Base-by-base conservation (phyloP, 1,140 invertebrate species). In the Aphelenchoides besseyi region DNA sequence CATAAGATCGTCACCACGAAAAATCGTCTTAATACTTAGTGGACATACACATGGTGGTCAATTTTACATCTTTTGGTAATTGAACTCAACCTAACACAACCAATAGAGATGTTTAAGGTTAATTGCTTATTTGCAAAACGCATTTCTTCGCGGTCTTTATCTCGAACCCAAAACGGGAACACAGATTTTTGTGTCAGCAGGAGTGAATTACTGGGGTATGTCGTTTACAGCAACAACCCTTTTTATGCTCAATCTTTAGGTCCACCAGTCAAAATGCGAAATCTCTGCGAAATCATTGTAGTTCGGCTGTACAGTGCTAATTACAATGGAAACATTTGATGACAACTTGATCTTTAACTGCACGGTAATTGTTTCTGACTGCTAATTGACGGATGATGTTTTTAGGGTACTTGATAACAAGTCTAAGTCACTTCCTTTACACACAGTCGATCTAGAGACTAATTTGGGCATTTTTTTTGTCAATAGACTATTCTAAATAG, bases 161-260 rank as follows among this genome's bases (percentile, higher is more conserved):
- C 16, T 3, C 18, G 68, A 74, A 26, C 8, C 36, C 18, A 12
- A 41, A 36, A 32, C 48, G 2, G 74, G 68, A n/a, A 72, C 73
- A 1, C 73, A 74, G 32, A 53, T 74, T n/a, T 74, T 36, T 57
- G 73, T 74, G 12, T 76, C 73, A n/a, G 33, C 73, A n/a, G 73
- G 73, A 18, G 73, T 74, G 3, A 74, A 74, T 48, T 74, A 74
- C 36, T 74, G 73, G 73, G 73, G 73, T 1, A 23, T 48, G 41
- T 48, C 41, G 12, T 48, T 48, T 48, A 48, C 41, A 12, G 41
- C 41, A 16, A 16, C 41, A 48, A 16, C 41, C 12, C 23, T 48
- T 23, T 16, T 48, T 48, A 23, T 48, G 41, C 12, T 48, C 41
- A 48, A n/a, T n/a, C n/a, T 48, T 48, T 23, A 48, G 41, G 41